phyloP scores from a whole-genome alignment of 1,140 invertebrate genomes.

The Formica selysi region DNA sequence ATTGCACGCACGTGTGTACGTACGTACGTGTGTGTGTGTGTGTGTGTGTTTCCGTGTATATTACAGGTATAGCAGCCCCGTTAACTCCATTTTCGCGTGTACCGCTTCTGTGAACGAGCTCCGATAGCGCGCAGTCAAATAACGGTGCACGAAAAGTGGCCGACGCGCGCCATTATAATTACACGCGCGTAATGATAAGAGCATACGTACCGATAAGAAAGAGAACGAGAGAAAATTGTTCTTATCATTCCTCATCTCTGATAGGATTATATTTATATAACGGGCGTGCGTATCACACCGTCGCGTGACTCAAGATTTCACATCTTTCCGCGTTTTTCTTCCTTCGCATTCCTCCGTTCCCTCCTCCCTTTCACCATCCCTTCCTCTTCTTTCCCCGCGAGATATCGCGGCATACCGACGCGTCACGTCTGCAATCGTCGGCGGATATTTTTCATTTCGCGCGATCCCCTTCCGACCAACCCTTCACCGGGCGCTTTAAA shows the following conservation, averaged over 20 bases:
- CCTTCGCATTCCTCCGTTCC: background rate
- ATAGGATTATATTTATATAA: conserved; percentile 28
- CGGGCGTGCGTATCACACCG: conserved; percentile 1
- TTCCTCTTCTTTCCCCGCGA: background rate
- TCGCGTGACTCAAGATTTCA: conserved; percentile 15
- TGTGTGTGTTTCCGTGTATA: background rate
- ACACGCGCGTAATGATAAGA: conserved; percentile 60
- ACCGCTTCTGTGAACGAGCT: conserved; percentile 33
- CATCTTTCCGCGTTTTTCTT: background rate
- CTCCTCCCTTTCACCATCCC: background rate
- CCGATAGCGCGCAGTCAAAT: conserved; percentile 55
- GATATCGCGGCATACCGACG: conserved; percentile 41
- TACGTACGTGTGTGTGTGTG: background rate
- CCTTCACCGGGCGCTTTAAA: conserved; percentile 48
- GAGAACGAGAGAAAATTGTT: background rate
- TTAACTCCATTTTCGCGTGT: conserved; percentile 61
- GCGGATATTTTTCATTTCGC: conserved; percentile 61
- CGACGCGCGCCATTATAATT: conserved; percentile 48
- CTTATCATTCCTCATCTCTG: conserved; percentile 38
- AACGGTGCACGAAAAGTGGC: conserved; percentile 46
- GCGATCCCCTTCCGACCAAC: conserved; percentile 6
- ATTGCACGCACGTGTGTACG: background rate
- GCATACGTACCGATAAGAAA: conserved; percentile 41
- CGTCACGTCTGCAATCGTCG: conserved; percentile 59
- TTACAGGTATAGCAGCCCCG: conserved; percentile 33